Evolutionary conservation across 1,140 invertebrate genomes (phyloP).

Genomic region (Drosophila willistoni): DNA sequence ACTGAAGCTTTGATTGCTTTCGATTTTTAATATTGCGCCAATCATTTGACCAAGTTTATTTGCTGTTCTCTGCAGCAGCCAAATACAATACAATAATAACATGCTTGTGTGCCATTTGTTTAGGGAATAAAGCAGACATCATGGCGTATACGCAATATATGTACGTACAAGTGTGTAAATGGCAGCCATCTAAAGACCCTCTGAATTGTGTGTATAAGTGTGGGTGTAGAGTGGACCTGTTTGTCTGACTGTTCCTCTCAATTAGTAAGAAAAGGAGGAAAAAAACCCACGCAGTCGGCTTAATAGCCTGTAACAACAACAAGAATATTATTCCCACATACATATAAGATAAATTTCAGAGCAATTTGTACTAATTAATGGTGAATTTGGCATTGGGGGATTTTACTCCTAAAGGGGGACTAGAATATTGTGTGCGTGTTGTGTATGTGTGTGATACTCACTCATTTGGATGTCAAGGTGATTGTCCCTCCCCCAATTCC

Average conservation of each 20-base stretch:
- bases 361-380: slow-evolving; percentile 75
- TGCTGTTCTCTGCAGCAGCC: background rate
- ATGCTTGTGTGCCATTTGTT: slow-evolving; percentile 41
- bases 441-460: background rate
- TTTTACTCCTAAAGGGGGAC: background rate
- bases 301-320: slow-evolving; percentile 44
- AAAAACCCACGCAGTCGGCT: slow-evolving; percentile 36
- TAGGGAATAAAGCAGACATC: slow-evolving; percentile 33
- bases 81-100: slow-evolving; percentile 7
- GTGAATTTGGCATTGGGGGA: slow-evolving; percentile 39
- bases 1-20: background rate
- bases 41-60: background rate
- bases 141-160: slow-evolving; percentile 57
- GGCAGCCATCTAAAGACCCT: slow-evolving; percentile 69
- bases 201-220: slow-evolving; percentile 46
- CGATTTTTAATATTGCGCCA: background rate
- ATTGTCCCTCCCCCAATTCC: slow-evolving; percentile 18
- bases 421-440: background rate
- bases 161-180: slow-evolving; percentile 41
- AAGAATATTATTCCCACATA: slow-evolving; percentile 21
- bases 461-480: slow-evolving; percentile 41
- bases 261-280: slow-evolving; percentile 31
- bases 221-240: slow-evolving; percentile 47
- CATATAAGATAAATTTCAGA: slow-evolving; percentile 47
- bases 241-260: slow-evolving; percentile 39